A percentile compares a stretch with the other conserved stretches of the same genome.
These are phyloP conservation scores for Calvadosia cruxmelitensis DNA, from an alignment of 30 jellyfish, hydroid and myxozoan genomes.

Conservation along the genomic window DNA sequence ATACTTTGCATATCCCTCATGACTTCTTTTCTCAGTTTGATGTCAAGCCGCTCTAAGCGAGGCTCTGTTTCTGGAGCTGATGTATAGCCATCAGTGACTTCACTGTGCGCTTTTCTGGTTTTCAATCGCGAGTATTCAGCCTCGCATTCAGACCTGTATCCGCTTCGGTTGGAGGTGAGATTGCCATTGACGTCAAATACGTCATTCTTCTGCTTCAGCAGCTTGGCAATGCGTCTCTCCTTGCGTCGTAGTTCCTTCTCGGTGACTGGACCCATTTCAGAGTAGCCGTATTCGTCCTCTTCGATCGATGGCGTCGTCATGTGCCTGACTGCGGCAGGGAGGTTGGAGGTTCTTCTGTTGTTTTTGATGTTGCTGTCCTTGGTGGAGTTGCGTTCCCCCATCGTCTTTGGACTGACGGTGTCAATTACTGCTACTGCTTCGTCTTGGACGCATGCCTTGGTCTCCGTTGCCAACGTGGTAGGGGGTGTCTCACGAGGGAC, in stretches of 20 bases:
- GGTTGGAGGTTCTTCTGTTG: neutral
- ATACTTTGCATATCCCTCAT: neutral
- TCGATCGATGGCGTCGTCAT: neutral
- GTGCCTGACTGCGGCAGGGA: neutral
- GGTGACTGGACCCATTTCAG: constrained; percentile 27
- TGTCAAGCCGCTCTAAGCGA: constrained; percentile 40
- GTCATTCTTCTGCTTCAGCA: constrained; percentile 22
- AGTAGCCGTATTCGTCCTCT: neutral
- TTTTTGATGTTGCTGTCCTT: neutral
- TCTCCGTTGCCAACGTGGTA: neutral
- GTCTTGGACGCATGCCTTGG: neutral
- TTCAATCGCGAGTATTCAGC: constrained; percentile 22
- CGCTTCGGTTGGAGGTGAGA: constrained; percentile 1
- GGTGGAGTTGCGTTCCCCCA: neutral
- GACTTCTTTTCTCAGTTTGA: constrained; percentile 3
- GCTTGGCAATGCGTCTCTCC: constrained; percentile 73
- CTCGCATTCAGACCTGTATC: constrained; percentile 53
- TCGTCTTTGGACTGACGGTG: neutral
- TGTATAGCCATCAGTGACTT: constrained; percentile 58
- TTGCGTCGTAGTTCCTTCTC: constrained; percentile 80
- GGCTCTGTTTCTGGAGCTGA: constrained; percentile 93
- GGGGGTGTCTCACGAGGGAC: neutral
- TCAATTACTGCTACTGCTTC: neutral
- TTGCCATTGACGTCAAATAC: neutral
- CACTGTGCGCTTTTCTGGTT: constrained; percentile 3